Conservation (phyloP, 2,888 invertebrate species). For the Eilema depressum region DNA sequence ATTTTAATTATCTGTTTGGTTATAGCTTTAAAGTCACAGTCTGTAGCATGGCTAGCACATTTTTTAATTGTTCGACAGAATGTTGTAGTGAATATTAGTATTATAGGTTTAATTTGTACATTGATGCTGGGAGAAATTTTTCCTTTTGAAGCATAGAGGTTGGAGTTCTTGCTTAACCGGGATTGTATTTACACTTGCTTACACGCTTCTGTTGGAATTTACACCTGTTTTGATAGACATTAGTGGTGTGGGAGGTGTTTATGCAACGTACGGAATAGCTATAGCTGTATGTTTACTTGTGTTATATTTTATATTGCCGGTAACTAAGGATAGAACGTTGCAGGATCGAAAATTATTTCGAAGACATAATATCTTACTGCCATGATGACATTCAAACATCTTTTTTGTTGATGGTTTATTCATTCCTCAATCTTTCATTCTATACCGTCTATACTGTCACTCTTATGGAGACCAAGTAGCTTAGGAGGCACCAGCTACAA, state of each 20-base stretch:
- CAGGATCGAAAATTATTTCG: constrained; percentile 1
- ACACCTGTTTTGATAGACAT: neutral
- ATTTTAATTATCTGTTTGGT: neutral
- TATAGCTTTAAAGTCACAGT: neutral
- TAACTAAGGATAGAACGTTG: constrained; percentile 64
- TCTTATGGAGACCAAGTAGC: too few relatives aligned
- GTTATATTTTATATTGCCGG: too few relatives aligned
- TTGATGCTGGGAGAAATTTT: neutral
- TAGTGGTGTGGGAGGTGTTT: too few relatives aligned
- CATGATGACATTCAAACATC: too few relatives aligned
- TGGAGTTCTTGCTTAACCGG: neutral
- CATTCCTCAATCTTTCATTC: too few relatives aligned
- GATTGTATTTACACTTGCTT: neutral
- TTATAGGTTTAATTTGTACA: neutral
- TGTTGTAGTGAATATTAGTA: neutral
- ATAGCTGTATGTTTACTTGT: too few relatives aligned
- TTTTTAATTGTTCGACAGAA: neutral
- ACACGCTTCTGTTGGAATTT: neutral
- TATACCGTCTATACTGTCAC: too few relatives aligned
- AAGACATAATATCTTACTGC: neutral
- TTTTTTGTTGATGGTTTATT: too few relatives aligned
- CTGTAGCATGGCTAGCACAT: neutral
- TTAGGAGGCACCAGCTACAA: too few relatives aligned
- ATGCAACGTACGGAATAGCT: too few relatives aligned
- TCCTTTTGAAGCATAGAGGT: neutral